Evolutionary conservation across 2,113 vertebrate genomes (phyloP).

Genomic region (Oreotragus oreotragus): DNA sequence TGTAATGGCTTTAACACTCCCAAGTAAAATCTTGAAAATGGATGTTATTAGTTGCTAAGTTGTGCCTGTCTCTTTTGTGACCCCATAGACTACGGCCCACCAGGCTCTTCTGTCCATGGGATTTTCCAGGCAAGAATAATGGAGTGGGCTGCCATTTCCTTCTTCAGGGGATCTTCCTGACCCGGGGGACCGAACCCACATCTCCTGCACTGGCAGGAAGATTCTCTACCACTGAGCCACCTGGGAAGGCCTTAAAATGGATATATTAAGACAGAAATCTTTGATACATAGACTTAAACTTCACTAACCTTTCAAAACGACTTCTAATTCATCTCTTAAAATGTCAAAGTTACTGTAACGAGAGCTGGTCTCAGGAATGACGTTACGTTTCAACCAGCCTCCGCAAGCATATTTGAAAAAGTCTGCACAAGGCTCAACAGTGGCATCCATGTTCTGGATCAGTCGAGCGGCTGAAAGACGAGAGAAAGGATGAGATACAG

Average conservation of each 20-base stretch:
- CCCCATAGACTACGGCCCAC: background rate
- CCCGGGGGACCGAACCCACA: background rate
- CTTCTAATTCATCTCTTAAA: constrained; percentile 92
- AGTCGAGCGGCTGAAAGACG: constrained; percentile 87
- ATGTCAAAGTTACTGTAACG: constrained; percentile 96
- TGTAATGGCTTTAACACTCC: background rate
- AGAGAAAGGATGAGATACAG: background rate
- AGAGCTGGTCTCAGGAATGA: constrained; percentile 95
- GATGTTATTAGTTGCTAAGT: background rate
- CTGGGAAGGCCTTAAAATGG: background rate
- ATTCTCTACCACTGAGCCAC: background rate
- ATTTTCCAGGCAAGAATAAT: background rate
- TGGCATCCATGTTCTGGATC: constrained; percentile 93
- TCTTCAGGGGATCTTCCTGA: background rate
- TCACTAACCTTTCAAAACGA: constrained; percentile 93
- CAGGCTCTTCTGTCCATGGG: background rate
- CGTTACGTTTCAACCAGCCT: constrained; percentile 93
- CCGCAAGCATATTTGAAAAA: constrained; percentile 96
- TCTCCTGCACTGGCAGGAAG: background rate
- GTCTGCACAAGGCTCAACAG: constrained; percentile 86
- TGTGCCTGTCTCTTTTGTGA: background rate
- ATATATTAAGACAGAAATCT: constrained; percentile 50
- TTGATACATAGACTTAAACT: constrained; percentile 35
- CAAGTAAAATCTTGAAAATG: background rate
- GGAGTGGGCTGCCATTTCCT: background rate